A percentile compares a stretch with the other conserved stretches of the same genome.
Evolutionary conservation across 2,888 invertebrate genomes (phyloP).

Genomic region (Volucella inanis): DNA sequence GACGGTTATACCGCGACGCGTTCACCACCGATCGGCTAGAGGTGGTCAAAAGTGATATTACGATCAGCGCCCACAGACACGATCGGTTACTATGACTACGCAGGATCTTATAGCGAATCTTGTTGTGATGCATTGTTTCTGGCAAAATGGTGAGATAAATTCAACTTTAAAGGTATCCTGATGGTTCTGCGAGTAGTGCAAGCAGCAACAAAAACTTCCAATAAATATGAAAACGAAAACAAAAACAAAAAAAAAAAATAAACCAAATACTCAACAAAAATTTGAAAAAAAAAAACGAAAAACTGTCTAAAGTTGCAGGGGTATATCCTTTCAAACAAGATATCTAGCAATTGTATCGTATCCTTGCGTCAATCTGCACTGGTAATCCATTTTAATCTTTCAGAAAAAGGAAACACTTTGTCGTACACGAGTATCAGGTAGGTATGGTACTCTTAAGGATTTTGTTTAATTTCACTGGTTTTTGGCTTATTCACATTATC

Average conservation of each 20-base stretch:
- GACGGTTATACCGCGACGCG: constrained; percentile 76
- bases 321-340: constrained; percentile 61
- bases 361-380: constrained; percentile 73
- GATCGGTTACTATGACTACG: constrained; percentile 43
- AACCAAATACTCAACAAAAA: background rate
- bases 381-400: constrained; percentile 64
- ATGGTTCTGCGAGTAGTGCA: constrained; percentile 15
- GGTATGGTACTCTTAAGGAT: constrained; percentile 43
- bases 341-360: constrained; percentile 46
- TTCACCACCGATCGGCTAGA: constrained; percentile 53
- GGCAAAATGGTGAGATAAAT: constrained; percentile 47
- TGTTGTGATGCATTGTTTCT: constrained; percentile 73
- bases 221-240: constrained; percentile 42
- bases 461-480: constrained; percentile 24
- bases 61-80: constrained; percentile 44
- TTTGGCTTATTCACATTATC: constrained; percentile 62
- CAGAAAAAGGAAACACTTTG: constrained; percentile 15
- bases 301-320: background rate
- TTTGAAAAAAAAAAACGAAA: constrained; percentile 35
- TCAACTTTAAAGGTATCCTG: background rate
- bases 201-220: constrained; percentile 11
- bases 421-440: background rate
- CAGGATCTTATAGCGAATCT: constrained; percentile 71
- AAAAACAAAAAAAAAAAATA: constrained; percentile 42
- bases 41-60: constrained; percentile 49